phyloP scores from a whole-genome alignment of 2,113 vertebrate genomes.

The Ceyx margarethae region DNA sequence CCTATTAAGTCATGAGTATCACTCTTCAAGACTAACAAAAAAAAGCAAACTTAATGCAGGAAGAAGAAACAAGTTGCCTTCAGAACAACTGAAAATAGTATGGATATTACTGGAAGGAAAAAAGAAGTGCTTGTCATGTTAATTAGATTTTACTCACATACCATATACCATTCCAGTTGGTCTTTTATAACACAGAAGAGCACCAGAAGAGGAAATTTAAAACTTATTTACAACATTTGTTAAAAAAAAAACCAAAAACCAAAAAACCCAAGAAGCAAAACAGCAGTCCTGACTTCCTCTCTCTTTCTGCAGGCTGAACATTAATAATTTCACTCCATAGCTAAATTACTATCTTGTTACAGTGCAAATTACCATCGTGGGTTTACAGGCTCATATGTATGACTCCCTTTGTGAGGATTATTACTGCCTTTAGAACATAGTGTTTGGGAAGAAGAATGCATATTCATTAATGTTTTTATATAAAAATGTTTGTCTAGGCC shows the following conservation, averaged over 20 bases:
- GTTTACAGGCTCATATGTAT: not conserved
- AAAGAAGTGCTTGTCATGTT: not conserved
- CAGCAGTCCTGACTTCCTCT: not conserved
- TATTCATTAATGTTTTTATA: not conserved
- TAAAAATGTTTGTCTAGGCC: not conserved
- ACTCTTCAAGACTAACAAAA: not conserved
- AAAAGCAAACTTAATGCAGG: not conserved
- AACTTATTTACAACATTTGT: not conserved
- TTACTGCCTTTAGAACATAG: not conserved
- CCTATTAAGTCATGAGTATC: not conserved
- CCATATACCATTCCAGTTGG: fast-evolving
- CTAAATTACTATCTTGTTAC: not conserved
- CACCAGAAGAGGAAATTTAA: not conserved
- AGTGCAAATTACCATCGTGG: not conserved
- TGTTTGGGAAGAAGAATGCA: not conserved
- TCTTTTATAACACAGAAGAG: not conserved
- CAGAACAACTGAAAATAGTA: not conserved
- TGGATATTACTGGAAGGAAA: not conserved
- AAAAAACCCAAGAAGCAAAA: too few relatives aligned
- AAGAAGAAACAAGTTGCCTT: not conserved
- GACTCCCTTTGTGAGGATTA: not conserved
- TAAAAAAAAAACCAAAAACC: not conserved
- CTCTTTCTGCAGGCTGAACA: not conserved
- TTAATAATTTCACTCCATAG: not conserved
- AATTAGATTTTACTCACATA: not conserved